These are phyloP conservation scores for Nyctibius bracteatus DNA, from an alignment of 2,113 vertebrate genomes.

Conservation along the genomic window DNA sequence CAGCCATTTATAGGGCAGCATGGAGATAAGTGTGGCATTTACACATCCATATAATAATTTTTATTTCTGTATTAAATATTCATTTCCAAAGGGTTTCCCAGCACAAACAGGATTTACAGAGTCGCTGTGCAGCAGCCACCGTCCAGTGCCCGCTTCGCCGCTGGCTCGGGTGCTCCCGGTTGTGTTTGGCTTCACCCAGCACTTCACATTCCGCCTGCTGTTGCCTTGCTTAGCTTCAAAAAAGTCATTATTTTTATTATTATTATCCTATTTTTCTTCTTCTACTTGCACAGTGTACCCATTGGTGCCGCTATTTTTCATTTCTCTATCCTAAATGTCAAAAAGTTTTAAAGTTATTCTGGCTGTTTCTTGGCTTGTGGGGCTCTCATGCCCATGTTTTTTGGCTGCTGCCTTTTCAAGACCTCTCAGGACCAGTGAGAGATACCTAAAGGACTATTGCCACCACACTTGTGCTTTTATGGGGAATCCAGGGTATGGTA, in stretches of 20 bases:
- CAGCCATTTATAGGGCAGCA: background rate
- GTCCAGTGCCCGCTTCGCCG: accelerated
- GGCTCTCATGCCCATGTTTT: accelerated
- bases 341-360: background rate
- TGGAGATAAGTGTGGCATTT: constrained; percentile 32
- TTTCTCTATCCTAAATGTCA: background rate
- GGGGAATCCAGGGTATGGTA: background rate
- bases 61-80: constrained; percentile 38
- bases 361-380: background rate
- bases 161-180: accelerated
- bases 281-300: background rate
- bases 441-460: background rate
- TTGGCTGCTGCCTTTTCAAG: background rate
- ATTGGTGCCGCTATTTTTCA: background rate
- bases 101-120: background rate
- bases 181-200: background rate
- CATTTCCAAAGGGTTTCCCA: constrained; percentile 5
- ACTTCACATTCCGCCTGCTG: background rate
- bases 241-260: background rate
- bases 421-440: background rate
- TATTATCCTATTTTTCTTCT: background rate
- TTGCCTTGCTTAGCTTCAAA: background rate
- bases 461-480: background rate
- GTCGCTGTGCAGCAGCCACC: background rate
- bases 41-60: background rate